phyloP scores from a whole-genome alignment of 2,113 vertebrate genomes.

The Dicaeum eximium region DNA sequence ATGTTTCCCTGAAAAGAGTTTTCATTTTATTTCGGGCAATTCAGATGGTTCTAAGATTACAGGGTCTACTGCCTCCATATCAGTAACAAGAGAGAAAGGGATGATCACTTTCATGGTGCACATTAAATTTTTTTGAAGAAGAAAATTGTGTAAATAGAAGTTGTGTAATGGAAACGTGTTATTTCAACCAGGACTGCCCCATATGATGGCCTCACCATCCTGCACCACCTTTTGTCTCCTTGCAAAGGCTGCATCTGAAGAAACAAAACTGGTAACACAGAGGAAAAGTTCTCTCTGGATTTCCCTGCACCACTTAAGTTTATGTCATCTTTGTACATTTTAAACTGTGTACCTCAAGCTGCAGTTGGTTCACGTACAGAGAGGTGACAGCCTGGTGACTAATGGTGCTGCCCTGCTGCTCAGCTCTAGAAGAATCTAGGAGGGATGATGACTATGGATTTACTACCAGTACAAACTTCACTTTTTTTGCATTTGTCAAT shows the following conservation, averaged over 20 bases:
- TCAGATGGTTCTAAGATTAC: not conserved
- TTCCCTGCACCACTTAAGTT: rapidly evolving
- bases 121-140: not conserved
- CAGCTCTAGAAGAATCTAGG: not conserved
- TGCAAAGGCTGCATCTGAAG: not conserved
- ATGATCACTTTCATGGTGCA: not conserved
- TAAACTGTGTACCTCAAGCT: not conserved
- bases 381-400: not conserved
- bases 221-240: not conserved
- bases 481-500: not conserved
- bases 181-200: not conserved
- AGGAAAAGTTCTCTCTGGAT: not conserved
- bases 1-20: constrained; percentile 71
- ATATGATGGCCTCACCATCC: not conserved
- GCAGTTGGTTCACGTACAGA: not conserved
- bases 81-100: not conserved
- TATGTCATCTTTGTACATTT: not conserved
- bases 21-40: constrained; percentile 61
- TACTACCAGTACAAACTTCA: rapidly evolving
- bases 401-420: not conserved
- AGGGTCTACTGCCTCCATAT: not conserved
- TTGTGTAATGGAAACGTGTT: not conserved
- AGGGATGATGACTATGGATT: rapidly evolving
- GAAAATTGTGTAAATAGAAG: not conserved
- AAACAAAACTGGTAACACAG: rapidly evolving